These are phyloP conservation scores for Orchestia grillus DNA, from an alignment of 1,140 invertebrate species.

Conservation along the genomic window DNA sequence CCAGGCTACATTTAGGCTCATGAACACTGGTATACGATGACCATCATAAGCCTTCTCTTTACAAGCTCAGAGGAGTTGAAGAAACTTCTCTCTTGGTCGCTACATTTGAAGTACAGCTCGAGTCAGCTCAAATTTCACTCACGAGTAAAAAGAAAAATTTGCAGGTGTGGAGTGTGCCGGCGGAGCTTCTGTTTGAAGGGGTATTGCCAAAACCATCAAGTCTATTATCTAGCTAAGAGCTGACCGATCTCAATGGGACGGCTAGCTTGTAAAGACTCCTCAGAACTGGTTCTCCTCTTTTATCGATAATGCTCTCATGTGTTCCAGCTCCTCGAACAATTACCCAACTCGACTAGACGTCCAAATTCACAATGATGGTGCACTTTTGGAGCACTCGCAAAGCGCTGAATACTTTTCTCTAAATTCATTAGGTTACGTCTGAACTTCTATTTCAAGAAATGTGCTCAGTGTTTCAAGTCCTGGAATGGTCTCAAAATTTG, in stretches of 20 bases:
- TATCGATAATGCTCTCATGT: constrained; percentile 45
- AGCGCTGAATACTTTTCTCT: neutral
- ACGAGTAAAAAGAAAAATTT: neutral
- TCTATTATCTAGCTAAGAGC: constrained; percentile 24
- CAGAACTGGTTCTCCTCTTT: constrained; percentile 38
- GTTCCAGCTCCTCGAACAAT: constrained; percentile 16
- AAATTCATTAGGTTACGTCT: neutral
- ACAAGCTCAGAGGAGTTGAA: neutral
- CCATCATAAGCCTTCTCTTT: neutral
- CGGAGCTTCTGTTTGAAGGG: constrained; percentile 29
- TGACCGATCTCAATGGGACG: constrained; percentile 21
- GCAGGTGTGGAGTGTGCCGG: constrained; percentile 42
- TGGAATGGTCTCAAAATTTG: neutral
- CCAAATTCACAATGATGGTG: neutral
- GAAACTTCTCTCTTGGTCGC: neutral
- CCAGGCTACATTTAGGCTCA: neutral
- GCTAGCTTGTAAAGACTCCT: constrained; percentile 22
- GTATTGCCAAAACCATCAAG: constrained; percentile 41
- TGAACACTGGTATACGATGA: too few relatives aligned
- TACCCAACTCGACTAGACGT: neutral
- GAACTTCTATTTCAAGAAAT: neutral
- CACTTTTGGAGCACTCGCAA: neutral
- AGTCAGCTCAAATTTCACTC: neutral
- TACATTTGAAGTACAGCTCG: neutral
- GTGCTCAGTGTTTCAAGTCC: neutral